Percentiles rank a stretch among this genome's conserved stretches.
These are phyloP conservation scores for Styela clava DNA, from an alignment of 23 tunicate genomes.

Conservation along the genomic window DNA sequence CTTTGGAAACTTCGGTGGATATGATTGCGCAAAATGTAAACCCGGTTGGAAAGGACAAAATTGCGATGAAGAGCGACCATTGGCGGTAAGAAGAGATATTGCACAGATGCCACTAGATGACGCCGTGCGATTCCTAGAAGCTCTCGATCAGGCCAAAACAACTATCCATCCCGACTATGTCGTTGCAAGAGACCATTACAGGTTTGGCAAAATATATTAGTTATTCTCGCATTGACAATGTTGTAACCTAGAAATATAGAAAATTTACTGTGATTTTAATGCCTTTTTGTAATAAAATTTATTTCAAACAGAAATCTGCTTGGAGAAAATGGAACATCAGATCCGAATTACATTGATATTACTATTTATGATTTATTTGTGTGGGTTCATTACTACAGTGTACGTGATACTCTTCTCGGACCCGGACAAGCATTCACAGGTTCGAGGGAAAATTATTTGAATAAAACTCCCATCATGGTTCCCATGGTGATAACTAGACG, in stretches of 20 bases:
- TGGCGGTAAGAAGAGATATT: constrained; percentile 52
- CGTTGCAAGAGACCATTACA: constrained; percentile 85
- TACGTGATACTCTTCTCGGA: constrained; percentile 85
- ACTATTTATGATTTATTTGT: constrained; percentile 83
- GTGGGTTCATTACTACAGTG: constrained; percentile 88
- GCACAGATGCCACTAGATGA: constrained; percentile 48
- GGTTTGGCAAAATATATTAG: constrained; percentile 35
- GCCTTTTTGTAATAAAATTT: too few species aligned
- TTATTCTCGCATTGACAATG: too few species aligned
- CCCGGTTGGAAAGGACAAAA: constrained; percentile 71
- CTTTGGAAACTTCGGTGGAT: constrained; percentile 70
- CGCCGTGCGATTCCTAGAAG: constrained; percentile 41
- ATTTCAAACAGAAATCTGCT: constrained; percentile 51
- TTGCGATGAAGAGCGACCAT: constrained; percentile 41
- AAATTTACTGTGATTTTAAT: too few species aligned
- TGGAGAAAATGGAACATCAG: constrained; percentile 59
- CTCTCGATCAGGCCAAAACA: constrained; percentile 69
- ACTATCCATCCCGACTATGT: constrained; percentile 88
- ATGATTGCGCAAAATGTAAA: constrained; percentile 78
- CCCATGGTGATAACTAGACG: too few species aligned
- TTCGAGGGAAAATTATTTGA: too few species aligned
- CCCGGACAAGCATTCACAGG: constrained; percentile 81
- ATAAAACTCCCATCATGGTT: too few species aligned
- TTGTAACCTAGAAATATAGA: too few species aligned
- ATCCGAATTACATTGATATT: constrained; percentile 65